Conservation (phyloP, 1,140 invertebrate genomes). For the Monochamus saltuarius region DNA sequence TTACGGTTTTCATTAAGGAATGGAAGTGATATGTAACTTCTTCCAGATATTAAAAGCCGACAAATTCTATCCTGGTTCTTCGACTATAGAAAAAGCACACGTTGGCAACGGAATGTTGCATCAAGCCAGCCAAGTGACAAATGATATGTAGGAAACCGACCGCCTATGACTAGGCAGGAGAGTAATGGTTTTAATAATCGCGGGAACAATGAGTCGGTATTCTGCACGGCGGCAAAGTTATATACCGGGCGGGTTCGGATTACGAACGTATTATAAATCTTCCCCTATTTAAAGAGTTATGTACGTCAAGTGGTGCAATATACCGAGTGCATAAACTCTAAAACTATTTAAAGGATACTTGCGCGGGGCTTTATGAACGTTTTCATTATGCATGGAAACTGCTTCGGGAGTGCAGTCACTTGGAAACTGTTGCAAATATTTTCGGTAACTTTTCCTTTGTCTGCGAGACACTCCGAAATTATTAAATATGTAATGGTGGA, state of each 20-base stretch:
- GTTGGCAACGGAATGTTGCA: slow-evolving; percentile 18
- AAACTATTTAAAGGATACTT: too few relatives aligned
- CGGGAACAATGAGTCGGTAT: slow-evolving; percentile 36
- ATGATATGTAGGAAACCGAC: slow-evolving; percentile 36
- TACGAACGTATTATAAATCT: slow-evolving; percentile 18
- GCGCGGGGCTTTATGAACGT: background rate
- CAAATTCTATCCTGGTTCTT: background rate
- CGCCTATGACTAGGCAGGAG: slow-evolving; percentile 22
- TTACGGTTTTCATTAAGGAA: too few relatives aligned
- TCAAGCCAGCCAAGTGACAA: slow-evolving; percentile 33
- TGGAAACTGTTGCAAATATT: too few relatives aligned
- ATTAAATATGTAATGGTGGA: too few relatives aligned
- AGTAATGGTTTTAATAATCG: slow-evolving; percentile 46
- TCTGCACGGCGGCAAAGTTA: slow-evolving; percentile 19
- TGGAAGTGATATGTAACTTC: too few relatives aligned
- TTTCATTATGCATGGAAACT: background rate
- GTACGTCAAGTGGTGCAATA: slow-evolving; percentile 7
- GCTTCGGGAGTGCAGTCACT: too few relatives aligned
- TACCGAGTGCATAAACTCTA: background rate
- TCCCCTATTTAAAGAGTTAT: slow-evolving; percentile 4
- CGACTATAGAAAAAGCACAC: background rate
- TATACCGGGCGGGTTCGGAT: slow-evolving; percentile 17
- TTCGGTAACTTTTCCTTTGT: too few relatives aligned
- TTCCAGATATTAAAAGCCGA: too few relatives aligned
- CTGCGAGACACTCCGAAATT: too few relatives aligned